Percentiles rank a stretch among this genome's conserved stretches.
Conservation (phyloP, 64 coral and sea anemone genomes). For the Actinia tenebrosa region DNA sequence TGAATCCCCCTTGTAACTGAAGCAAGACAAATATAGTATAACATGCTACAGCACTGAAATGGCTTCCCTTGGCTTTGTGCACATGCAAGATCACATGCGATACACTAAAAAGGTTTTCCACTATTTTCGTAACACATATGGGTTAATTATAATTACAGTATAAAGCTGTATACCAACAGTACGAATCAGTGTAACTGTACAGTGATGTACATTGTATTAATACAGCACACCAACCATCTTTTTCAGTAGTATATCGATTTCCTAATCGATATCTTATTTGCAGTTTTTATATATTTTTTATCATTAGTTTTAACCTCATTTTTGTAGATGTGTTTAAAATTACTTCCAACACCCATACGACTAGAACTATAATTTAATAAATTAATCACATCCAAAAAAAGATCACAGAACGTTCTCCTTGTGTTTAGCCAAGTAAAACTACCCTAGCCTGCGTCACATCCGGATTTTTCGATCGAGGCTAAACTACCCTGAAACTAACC, state of each 20-base stretch:
- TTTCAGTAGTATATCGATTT: not conserved
- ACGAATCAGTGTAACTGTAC: not conserved
- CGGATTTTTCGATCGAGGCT: no score
- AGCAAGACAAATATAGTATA: not conserved
- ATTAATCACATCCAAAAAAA: not conserved
- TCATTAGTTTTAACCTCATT: not conserved
- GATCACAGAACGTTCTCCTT: not conserved
- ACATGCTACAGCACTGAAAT: not conserved
- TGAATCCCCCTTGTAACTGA: no score
- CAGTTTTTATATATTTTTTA: not conserved
- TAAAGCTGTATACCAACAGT: not conserved
- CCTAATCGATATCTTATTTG: not conserved
- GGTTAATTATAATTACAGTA: no score
- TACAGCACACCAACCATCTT: not conserved
- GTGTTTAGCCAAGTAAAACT: no score
- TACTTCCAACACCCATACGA: not conserved
- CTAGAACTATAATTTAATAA: not conserved
- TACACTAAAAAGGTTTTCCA: no score
- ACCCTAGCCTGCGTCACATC: no score
- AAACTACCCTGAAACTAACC: no score
- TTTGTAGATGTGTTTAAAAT: not conserved
- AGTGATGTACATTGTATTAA: not conserved
- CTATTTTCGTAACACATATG: no score
- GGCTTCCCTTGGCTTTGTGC: no score
- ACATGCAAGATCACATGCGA: no score